Evolutionary conservation across 2,113 vertebrate species (phyloP).

Genomic region (Fregetta grallaria): DNA sequence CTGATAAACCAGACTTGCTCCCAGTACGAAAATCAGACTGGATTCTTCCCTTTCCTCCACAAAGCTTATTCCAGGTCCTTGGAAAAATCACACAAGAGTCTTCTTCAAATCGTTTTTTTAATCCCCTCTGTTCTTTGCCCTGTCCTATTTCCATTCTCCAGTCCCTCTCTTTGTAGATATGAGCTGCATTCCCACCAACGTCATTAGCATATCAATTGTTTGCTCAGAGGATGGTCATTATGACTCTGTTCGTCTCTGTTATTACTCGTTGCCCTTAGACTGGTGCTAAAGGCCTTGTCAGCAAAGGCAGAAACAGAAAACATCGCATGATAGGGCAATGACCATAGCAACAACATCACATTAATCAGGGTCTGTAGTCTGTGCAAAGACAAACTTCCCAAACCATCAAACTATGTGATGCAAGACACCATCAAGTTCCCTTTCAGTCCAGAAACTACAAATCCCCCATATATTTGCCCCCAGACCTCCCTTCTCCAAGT

Average conservation of each 20-base stretch:
- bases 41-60: neutral
- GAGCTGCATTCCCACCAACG: conserved; percentile 12
- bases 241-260: conserved; percentile 53
- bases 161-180: conserved; percentile 39
- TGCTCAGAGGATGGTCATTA: conserved; percentile 52
- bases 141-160: conserved; percentile 32
- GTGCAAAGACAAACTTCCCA: conserved; percentile 2
- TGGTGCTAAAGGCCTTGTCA: conserved; percentile 53
- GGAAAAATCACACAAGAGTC: neutral
- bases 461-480: neutral
- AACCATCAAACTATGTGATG: neutral
- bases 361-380: conserved; percentile 14
- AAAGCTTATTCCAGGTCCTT: conserved; percentile 3
- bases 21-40: neutral
- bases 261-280: conserved; percentile 43
- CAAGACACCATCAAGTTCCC: neutral
- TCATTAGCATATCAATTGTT: conserved; percentile 67
- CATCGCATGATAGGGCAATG: conserved; percentile 27
- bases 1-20: neutral
- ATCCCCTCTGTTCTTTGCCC: conserved; percentile 3
- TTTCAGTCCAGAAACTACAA: neutral
- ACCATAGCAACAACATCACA: conserved; percentile 37
- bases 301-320: conserved; percentile 40
- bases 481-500: neutral
- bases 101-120: neutral